Conservation (phyloP, 2,888 invertebrate species). For the Chalcis sispes region DNA sequence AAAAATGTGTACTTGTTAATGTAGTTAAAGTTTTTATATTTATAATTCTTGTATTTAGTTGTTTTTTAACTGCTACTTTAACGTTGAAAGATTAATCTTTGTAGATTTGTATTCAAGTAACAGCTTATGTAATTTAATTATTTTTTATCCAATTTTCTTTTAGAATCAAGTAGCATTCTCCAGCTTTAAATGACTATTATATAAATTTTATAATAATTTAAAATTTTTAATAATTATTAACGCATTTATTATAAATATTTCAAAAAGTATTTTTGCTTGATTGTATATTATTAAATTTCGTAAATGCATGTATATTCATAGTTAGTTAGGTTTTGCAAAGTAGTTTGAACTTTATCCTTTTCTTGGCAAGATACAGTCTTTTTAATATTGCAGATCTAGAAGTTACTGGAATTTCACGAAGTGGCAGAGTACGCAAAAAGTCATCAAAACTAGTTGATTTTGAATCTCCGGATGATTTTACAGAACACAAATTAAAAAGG, state of each 20-base stretch:
- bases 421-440: slow-evolving; percentile 94
- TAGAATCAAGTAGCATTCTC: background rate
- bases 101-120: background rate
- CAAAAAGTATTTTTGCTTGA: slow-evolving; percentile 15
- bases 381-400: slow-evolving; percentile 81
- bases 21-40: slow-evolving; percentile 6
- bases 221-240: background rate
- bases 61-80: background rate
- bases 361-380: slow-evolving; percentile 72
- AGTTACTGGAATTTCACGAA: slow-evolving; percentile 91
- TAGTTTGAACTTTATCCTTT: slow-evolving; percentile 64
- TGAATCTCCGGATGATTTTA: slow-evolving; percentile 91
- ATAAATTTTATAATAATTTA: slow-evolving; percentile 17
- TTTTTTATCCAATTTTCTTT: background rate
- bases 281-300: background rate
- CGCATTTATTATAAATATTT: background rate
- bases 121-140: too few species aligned
- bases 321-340: slow-evolving; percentile 61
- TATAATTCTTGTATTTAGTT: background rate
- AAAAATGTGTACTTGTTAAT: slow-evolving; percentile 35
- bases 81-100: background rate
- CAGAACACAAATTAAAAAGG: slow-evolving; percentile 80
- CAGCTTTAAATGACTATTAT: slow-evolving; percentile 19
- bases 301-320: slow-evolving; percentile 46
- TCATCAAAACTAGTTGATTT: slow-evolving; percentile 96